Percentiles rank a stretch among this genome's conserved stretches.
Conservation (phyloP, 1,140 invertebrate genomes). For the Thrips palmi region DNA sequence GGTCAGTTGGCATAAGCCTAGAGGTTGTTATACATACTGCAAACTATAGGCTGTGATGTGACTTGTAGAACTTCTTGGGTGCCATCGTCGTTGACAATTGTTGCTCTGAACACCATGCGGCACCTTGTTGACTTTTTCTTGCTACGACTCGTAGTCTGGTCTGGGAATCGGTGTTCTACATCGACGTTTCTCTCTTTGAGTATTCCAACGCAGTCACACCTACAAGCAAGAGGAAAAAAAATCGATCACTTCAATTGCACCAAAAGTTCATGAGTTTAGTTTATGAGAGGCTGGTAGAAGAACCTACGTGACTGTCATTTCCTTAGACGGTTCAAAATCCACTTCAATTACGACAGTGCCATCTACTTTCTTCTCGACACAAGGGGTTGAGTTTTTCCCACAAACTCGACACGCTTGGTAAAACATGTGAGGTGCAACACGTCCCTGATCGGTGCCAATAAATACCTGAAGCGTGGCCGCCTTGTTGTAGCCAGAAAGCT, state of each 20-base stretch:
- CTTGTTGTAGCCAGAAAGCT: conserved; percentile 67
- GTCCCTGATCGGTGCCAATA: conserved; percentile 76
- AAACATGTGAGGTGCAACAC: conserved; percentile 81
- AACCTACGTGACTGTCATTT: conserved; percentile 64
- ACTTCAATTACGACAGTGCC: conserved; percentile 89
- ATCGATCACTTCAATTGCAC: neutral
- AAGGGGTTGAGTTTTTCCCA: conserved; percentile 90
- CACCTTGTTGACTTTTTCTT: conserved; percentile 90
- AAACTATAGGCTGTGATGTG: conserved; percentile 83
- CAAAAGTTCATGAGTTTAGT: neutral
- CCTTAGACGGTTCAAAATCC: conserved; percentile 67
- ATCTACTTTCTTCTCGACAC: conserved; percentile 70
- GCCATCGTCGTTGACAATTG: conserved; percentile 50
- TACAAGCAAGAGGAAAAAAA: conserved; percentile 10
- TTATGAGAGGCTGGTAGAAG: neutral
- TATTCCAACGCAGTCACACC: conserved; percentile 68
- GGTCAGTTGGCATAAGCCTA: no score
- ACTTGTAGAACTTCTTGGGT: conserved; percentile 70
- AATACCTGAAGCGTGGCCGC: conserved; percentile 76
- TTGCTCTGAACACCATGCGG: conserved; percentile 84
- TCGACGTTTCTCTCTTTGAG: conserved; percentile 91
- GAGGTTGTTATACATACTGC: conserved; percentile 53
- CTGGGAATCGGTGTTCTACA: conserved; percentile 80
- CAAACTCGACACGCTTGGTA: conserved; percentile 89
- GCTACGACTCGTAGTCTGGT: conserved; percentile 46